Evolutionary conservation across 2,797 vertebrate species (phyloP).

Genomic region (Agapornis canus): DNA sequence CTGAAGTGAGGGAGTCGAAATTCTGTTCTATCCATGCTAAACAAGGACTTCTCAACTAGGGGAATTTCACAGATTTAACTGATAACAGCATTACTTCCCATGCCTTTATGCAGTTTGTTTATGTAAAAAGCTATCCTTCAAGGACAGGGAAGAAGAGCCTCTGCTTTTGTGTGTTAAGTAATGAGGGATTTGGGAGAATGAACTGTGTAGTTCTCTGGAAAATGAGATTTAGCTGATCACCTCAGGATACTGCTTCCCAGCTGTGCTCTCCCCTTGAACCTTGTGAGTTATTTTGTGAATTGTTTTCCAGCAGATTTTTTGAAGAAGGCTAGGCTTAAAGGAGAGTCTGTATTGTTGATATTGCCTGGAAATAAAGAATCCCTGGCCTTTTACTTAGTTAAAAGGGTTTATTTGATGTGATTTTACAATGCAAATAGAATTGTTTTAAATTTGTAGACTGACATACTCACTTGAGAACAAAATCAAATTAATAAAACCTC

Average conservation of each 20-base stretch:
- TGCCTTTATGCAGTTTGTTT: conserved; percentile 37
- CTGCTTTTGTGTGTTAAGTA: neutral
- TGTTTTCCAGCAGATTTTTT: neutral
- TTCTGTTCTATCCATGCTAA: neutral
- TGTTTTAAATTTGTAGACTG: neutral
- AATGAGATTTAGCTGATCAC: conserved; percentile 3
- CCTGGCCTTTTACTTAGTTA: neutral
- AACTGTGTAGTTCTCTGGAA: conserved; percentile 2
- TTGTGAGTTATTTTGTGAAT: neutral
- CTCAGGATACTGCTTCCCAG: neutral
- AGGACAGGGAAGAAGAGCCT: neutral
- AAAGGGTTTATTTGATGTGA: neutral
- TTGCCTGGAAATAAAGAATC: neutral
- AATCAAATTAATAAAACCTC: neutral
- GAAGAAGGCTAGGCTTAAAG: neutral
- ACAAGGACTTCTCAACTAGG: neutral
- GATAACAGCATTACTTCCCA: neutral
- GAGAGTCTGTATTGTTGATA: neutral
- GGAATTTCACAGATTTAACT: conserved; percentile 11
- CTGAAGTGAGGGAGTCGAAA: neutral
- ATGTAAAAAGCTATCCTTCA: conserved; percentile 26
- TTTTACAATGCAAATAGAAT: neutral
- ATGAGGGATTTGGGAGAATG: neutral
- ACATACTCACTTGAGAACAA: neutral
- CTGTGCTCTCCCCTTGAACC: neutral